Percentiles rank a stretch among this genome's conserved stretches.
These are phyloP conservation scores for Sparus aurata DNA, from an alignment of 2,797 vertebrate species.

Conservation along the genomic window DNA sequence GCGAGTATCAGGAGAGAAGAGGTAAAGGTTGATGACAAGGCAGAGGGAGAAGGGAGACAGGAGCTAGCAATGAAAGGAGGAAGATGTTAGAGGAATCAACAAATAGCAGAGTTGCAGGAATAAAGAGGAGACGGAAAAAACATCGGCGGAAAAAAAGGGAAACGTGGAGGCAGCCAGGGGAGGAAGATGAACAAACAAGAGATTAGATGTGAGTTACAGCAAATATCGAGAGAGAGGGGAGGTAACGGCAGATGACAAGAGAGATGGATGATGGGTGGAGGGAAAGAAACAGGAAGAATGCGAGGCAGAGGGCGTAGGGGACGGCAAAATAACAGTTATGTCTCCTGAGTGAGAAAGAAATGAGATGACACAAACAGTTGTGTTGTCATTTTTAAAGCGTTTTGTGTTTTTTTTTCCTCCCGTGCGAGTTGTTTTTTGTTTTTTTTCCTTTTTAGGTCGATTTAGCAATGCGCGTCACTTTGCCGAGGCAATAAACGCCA, in stretches of 20 bases:
- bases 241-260: constrained; percentile 35
- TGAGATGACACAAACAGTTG: constrained; percentile 22
- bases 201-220: constrained; percentile 55
- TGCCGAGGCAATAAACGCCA: background rate
- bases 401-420: background rate
- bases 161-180: constrained; percentile 17
- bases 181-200: constrained; percentile 58
- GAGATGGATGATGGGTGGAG: constrained; percentile 33
- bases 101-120: constrained; percentile 11
- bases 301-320: background rate
- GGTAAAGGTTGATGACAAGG: constrained; percentile 24
- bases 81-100: constrained; percentile 9
- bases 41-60: constrained; percentile 1
- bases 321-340: constrained; percentile 22
- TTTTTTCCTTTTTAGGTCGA: background rate
- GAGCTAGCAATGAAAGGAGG: background rate
- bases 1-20: constrained; percentile 33
- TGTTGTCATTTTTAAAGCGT: constrained; percentile 32
- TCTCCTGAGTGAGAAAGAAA: background rate
- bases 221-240: constrained; percentile 44
- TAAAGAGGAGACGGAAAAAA: constrained; percentile 32
- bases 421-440: background rate
- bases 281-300: constrained; percentile 1
- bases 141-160: constrained; percentile 10
- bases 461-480: background rate